Conservation (phyloP, 1,140 invertebrate genomes). For the Cyphomyrmex costatus region DNA sequence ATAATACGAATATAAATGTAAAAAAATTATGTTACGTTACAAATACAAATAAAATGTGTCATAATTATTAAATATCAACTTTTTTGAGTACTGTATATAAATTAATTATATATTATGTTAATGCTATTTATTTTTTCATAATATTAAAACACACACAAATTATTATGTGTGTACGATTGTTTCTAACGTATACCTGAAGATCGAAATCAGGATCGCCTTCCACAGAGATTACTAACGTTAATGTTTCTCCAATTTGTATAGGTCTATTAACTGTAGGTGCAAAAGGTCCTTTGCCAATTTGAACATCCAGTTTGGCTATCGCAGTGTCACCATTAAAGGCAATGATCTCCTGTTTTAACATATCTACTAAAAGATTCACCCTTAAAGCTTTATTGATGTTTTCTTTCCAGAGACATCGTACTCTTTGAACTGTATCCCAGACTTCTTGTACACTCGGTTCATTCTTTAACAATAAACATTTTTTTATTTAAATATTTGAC, state of each 20-base stretch:
- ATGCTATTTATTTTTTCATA: not conserved
- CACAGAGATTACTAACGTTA: conserved; percentile 94
- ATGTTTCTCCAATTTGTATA: conserved; percentile 93
- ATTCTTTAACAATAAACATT: conserved; percentile 86
- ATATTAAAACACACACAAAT: not conserved
- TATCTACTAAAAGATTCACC: conserved; percentile 92
- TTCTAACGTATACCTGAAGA: conserved; percentile 87
- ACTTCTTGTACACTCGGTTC: conserved; percentile 93
- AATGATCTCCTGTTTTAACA: conserved; percentile 93
- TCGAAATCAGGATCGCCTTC: conserved; percentile 93
- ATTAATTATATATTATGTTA: not conserved
- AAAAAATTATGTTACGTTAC: not conserved
- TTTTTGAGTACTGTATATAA: no score
- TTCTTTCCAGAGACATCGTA: conserved; percentile 94
- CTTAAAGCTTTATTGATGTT: conserved; percentile 92
- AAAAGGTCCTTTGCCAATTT: conserved; percentile 93
- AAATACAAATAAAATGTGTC: not conserved
- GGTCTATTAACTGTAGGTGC: conserved; percentile 91
- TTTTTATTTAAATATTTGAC: conserved; percentile 5
- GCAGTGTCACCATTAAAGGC: conserved; percentile 95
- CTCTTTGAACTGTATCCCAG: conserved; percentile 92
- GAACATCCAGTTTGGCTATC: conserved; percentile 92
- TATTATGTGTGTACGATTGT: not conserved
- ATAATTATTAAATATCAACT: conserved; percentile 1
- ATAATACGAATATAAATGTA: not conserved